Evolutionary conservation across 2,113 vertebrate species (phyloP), one percentile per base, ranked within the genome.

Genomic region (Taurulus bubalis): DNA sequence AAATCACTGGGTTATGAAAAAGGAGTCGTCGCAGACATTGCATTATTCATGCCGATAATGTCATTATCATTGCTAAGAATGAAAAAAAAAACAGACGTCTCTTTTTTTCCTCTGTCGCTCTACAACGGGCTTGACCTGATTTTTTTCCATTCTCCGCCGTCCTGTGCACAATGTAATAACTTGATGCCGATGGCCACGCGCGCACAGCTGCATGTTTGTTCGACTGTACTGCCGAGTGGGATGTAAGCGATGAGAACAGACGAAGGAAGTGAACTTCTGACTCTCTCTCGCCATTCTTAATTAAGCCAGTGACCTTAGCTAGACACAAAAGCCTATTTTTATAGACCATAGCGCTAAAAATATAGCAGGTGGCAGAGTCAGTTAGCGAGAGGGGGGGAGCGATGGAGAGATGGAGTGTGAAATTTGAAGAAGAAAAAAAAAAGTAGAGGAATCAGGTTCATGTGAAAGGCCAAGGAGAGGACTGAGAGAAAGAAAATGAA

Each of bases 31-130:
- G 73, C 75, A 81, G 64, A 81, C 68, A 40, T 30, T 94, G 86
- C 83, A 94, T 95, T 92, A 94, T 93, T 93, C 90, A 93, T 91
- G 76, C 71, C 28, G 36, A 90, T 92, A 88, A 90, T 89, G 86
- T 90, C 89, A 92, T 91, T 92, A 90, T 91, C 89, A 88, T 85
- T 80, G 88, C 85, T 84, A 88, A 85, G 88, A 79, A 80, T 71
- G 58, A 30, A 59, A 80, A 86, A 79, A 71, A 56, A 79, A 40
- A 66, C 32, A 78, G 42, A 67, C 32, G 9, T 34, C n/a, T 64
- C 40, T 60, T 53, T 32, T 58, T 79, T 66, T 24, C 65, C 11
- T 73, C 51, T 72, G 65, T 79, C 65, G n/a, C 83, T 86, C 77
- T 80, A 80, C 82, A 71, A 62, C 28, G 1, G 71, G 71, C 74